Evolutionary conservation across 2,797 vertebrate genomes (phyloP).

Genomic region (Hybognathus amarus): DNA sequence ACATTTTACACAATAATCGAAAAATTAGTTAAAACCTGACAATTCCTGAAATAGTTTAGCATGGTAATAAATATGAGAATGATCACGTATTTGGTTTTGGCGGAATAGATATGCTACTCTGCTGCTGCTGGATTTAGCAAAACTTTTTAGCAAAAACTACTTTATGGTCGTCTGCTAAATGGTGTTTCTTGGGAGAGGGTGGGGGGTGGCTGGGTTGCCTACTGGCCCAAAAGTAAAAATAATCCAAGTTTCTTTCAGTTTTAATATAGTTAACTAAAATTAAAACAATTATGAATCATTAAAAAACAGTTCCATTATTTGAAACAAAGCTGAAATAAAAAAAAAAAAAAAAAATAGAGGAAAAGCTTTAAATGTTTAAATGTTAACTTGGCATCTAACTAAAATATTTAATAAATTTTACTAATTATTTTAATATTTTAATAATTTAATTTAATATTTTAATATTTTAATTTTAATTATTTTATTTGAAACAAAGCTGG

Average conservation of each 20-base stretch:
- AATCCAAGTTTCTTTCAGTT: not conserved
- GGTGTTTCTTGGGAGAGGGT: too few relatives aligned
- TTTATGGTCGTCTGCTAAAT: too few relatives aligned
- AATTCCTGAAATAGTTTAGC: not conserved
- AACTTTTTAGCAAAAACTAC: too few relatives aligned
- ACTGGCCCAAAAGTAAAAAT: not conserved
- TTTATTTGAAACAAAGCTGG: too few relatives aligned
- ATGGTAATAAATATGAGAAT: not conserved
- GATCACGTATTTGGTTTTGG: not conserved
- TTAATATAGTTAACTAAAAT: not conserved
- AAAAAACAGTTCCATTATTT: not conserved
- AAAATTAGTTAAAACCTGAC: not conserved
- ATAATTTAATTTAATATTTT: too few relatives aligned
- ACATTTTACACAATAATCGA: not conserved
- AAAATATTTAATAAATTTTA: too few relatives aligned
- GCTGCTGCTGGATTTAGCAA: too few relatives aligned
- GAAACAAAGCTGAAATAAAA: not conserved
- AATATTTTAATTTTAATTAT: too few relatives aligned
- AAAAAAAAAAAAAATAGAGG: not conserved
- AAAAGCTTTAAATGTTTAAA: not conserved
- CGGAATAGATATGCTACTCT: too few relatives aligned
- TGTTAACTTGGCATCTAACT: not conserved
- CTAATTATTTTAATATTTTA: too few relatives aligned
- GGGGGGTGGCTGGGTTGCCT: too few relatives aligned
- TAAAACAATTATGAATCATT: not conserved